Conservation (phyloP, 2,797 vertebrate species). For the Phoebastria nigripes region DNA sequence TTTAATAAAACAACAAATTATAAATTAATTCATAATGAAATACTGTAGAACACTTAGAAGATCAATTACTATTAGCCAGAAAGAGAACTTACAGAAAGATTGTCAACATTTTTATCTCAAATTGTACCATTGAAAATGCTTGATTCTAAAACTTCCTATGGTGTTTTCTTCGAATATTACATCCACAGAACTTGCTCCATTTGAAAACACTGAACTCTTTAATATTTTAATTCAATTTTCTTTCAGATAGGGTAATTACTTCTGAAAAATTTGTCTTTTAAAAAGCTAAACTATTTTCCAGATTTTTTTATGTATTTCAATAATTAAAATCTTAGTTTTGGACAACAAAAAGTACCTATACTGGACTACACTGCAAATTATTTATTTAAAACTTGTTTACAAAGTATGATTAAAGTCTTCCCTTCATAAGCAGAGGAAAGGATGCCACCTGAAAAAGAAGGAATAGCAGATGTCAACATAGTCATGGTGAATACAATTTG, state of each 20-base stretch:
- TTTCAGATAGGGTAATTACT: background rate
- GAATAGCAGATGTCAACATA: background rate
- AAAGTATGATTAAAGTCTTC: background rate
- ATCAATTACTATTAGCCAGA: background rate
- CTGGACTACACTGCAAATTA: background rate
- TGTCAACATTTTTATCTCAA: background rate
- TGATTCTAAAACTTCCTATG: background rate
- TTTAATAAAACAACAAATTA: background rate
- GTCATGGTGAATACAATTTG: background rate
- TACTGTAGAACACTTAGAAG: background rate
- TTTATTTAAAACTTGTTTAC: background rate
- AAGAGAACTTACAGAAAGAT: background rate
- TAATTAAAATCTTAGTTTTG: background rate
- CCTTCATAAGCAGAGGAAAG: background rate
- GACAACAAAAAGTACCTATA: background rate
- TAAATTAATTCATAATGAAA: background rate
- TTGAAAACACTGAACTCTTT: background rate
- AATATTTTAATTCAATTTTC: background rate
- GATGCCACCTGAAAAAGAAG: background rate
- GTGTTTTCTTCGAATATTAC: background rate
- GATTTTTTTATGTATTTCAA: background rate
- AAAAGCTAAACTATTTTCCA: background rate
- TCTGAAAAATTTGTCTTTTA: background rate
- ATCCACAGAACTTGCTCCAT: background rate
- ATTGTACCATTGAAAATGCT: background rate